Evolutionary conservation across 1,140 invertebrate genomes (phyloP).

Genomic region (Tenebrio molitor): DNA sequence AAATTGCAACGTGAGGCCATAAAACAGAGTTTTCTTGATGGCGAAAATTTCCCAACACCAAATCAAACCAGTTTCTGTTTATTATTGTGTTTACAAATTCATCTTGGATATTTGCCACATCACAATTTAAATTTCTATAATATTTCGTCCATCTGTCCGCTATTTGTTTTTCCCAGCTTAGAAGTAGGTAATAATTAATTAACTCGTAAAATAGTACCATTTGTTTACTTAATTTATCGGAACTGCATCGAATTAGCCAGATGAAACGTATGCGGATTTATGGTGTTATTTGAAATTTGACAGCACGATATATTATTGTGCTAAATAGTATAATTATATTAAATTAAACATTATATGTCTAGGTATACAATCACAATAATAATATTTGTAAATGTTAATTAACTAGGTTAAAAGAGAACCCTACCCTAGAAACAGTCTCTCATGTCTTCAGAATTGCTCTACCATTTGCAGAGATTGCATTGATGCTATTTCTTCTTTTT

Average conservation of each 20-base stretch:
- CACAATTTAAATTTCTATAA: not conserved
- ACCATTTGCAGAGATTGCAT: slow-evolving; percentile 54
- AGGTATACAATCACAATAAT: slow-evolving; percentile 35
- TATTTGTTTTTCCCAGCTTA: not conserved
- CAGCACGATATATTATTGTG: slow-evolving; percentile 23
- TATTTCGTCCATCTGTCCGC: not conserved
- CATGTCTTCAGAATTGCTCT: slow-evolving; percentile 41
- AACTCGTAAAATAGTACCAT: not conserved
- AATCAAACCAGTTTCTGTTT: too few relatives aligned
- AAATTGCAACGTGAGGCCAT: too few relatives aligned
- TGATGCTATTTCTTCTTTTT: slow-evolving; percentile 62
- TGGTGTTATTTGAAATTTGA: slow-evolving; percentile 11
- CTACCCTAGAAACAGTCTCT: slow-evolving; percentile 30
- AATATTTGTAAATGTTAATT: not conserved
- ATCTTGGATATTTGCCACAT: slow-evolving; percentile 1
- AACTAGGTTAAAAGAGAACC: not conserved
- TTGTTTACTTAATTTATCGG: slow-evolving; percentile 31
- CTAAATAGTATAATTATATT: slow-evolving; percentile 12
- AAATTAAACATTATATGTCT: slow-evolving; percentile 16
- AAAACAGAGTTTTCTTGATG: too few relatives aligned
- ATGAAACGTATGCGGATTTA: not conserved
- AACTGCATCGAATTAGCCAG: not conserved
- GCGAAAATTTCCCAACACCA: too few relatives aligned
- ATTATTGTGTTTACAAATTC: not conserved
- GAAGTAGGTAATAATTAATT: not conserved